These are phyloP conservation scores for Phorcus lineatus DNA, from an alignment of 2,888 invertebrate genomes.

Conservation along the genomic window DNA sequence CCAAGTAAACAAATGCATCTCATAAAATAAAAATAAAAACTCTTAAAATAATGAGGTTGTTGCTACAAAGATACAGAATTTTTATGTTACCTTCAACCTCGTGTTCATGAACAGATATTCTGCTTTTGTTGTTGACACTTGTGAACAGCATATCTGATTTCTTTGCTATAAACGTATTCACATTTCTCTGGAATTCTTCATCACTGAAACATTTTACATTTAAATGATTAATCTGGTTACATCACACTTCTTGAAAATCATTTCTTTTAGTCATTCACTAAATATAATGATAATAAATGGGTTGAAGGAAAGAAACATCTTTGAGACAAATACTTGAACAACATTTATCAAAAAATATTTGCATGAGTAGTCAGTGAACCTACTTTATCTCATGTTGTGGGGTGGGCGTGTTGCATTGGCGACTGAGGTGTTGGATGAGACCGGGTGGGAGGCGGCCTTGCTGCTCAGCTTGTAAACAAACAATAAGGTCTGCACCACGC, in stretches of 20 bases:
- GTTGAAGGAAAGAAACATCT: background rate
- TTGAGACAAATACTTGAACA: too few species aligned
- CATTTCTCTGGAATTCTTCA: constrained; percentile 78
- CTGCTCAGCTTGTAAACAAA: constrained; percentile 55
- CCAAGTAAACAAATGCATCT: too few species aligned
- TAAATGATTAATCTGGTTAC: background rate
- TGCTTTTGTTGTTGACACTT: constrained; percentile 36
- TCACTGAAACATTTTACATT: constrained; percentile 49
- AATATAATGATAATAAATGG: too few species aligned
- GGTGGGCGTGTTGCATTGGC: constrained; percentile 37
- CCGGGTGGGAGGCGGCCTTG: constrained; percentile 47
- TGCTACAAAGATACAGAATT: too few species aligned
- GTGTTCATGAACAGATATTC: constrained; percentile 9
- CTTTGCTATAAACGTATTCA: constrained; percentile 91
- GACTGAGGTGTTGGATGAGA: constrained; percentile 46
- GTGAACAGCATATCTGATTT: constrained; percentile 86
- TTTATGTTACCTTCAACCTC: constrained; percentile 44
- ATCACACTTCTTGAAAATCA: background rate
- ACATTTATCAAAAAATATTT: background rate
- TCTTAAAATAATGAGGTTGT: too few species aligned
- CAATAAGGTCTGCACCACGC: constrained; percentile 57
- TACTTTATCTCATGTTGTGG: constrained; percentile 54
- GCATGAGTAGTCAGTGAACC: constrained; percentile 20
- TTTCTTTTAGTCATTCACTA: too few species aligned
- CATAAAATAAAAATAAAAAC: too few species aligned